Evolutionary conservation across 2,113 vertebrate genomes (phyloP), one percentile per base, ranked within the genome.

Genomic region (Platichthys stellatus): DNA sequence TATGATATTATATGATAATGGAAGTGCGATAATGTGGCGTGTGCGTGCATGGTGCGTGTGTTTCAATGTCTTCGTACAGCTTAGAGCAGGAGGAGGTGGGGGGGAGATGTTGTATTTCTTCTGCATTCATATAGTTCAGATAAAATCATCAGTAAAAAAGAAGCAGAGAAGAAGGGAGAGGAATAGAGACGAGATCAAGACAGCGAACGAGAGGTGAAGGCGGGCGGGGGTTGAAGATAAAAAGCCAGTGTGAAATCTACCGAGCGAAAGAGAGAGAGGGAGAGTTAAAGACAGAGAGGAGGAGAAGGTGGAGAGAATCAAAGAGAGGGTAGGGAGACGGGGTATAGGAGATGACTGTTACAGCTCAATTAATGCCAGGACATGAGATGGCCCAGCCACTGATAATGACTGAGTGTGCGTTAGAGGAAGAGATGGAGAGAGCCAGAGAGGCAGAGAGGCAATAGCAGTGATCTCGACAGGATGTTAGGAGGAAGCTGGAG

Each of bases 311-410:
- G n/a, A 45, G 24, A 71, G 57, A 38, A 60, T 85, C 28, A 69
- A 60, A 83, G 76, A 64, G 63, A 70, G 59, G 69, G 56, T 40
- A 62, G 38, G 69, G 62, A 80, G 67, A 77, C 76, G 17, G 47
- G 18, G 47, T 51, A 51, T 15, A 73, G 23, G 43, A 78, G 80
- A 80, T 74, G 83, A 86, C 85, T 85, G 89, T 88, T 91, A 87
- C 85, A 78, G 86, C 90, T 91, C 92, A 90, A 92, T 91, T 92
- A 91, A 90, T 87, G 85, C 70, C 31, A 28, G 76, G 83, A 87
- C 91, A 89, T 80, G 88, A 86, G 85, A 90, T 63, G 89, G 85
- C 77, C 85, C 81, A 72, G 86, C 85, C 62, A 67, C 72, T 73
- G 88, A 89, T 90, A 91, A 92, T 88, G 90, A 91, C 76, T 72